Conservation (phyloP, 1,140 invertebrate genomes). For the Muscidifurax raptorellus region DNA sequence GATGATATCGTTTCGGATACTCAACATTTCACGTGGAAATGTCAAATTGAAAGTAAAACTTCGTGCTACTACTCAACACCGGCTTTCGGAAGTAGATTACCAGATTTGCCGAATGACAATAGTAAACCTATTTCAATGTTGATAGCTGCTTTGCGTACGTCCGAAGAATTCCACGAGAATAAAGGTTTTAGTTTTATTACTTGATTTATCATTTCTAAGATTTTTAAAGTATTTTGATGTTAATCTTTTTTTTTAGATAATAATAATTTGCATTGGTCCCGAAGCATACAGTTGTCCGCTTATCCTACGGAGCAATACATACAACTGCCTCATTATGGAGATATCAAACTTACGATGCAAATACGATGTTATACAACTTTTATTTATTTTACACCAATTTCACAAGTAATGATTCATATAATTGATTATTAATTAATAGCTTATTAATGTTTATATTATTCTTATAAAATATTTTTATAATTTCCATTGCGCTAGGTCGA, state of each 20-base stretch:
- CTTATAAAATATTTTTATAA: conserved; percentile 3
- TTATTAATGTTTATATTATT: background rate
- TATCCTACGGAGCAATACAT: conserved; percentile 79
- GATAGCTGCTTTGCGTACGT: conserved; percentile 59
- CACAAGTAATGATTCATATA: conserved; percentile 67
- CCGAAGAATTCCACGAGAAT: conserved; percentile 32
- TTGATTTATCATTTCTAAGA: background rate
- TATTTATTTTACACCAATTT: conserved; percentile 80
- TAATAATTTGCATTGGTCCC: conserved; percentile 65
- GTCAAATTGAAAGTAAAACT: conserved; percentile 65
- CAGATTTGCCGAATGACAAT: conserved; percentile 58
- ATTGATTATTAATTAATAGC: conserved; percentile 1
- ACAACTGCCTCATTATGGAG: conserved; percentile 79
- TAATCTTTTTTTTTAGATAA: conserved; percentile 50
- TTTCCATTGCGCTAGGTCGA: conserved; percentile 73
- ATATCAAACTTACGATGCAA: conserved; percentile 83
- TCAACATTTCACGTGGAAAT: conserved; percentile 70
- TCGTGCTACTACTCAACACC: conserved; percentile 68
- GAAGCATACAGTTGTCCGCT: conserved; percentile 63
- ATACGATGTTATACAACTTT: conserved; percentile 76
- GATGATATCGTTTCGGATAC: conserved; percentile 64
- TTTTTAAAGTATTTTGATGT: background rate
- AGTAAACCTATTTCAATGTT: conserved; percentile 57
- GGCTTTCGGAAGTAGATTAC: conserved; percentile 65
- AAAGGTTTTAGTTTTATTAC: background rate